These are phyloP conservation scores for Brachyalestes nurse DNA, from an alignment of 2,797 vertebrate genomes.

Conservation along the genomic window DNA sequence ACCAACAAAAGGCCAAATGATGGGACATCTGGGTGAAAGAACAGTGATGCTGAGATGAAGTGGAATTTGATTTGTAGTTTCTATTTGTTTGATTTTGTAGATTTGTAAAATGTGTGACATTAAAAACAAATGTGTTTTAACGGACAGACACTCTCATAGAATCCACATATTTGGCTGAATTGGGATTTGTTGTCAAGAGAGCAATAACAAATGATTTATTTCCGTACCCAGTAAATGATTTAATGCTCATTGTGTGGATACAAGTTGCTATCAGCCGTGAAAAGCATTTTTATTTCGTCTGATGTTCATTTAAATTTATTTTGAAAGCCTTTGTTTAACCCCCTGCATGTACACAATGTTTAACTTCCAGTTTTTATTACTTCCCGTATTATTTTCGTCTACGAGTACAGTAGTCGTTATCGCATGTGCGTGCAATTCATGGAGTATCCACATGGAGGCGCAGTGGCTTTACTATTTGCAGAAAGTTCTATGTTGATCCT, in stretches of 20 bases:
- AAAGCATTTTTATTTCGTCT: no score
- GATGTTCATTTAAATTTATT: no score
- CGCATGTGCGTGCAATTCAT: conserved; percentile 1
- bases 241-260: no score
- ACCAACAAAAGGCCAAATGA: neutral
- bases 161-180: no score
- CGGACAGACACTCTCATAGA: no score
- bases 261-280: no score
- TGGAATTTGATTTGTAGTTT: no score
- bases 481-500: conserved; percentile 53
- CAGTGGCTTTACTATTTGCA: conserved; percentile 66
- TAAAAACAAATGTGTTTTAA: no score
- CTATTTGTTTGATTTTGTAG: neutral
- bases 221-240: no score
- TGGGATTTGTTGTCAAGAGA: no score
- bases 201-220: no score
- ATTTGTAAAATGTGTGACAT: no score
- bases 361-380: neutral
- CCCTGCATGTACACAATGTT: neutral
- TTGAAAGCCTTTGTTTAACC: neutral
- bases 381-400: neutral
- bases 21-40: neutral
- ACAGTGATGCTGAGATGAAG: neutral
- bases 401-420: neutral
- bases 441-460: conserved; percentile 75